Percentiles rank a stretch among this genome's conserved stretches.
Conservation (phyloP, 2,113 vertebrate species). For the Heteronetta atricapilla region DNA sequence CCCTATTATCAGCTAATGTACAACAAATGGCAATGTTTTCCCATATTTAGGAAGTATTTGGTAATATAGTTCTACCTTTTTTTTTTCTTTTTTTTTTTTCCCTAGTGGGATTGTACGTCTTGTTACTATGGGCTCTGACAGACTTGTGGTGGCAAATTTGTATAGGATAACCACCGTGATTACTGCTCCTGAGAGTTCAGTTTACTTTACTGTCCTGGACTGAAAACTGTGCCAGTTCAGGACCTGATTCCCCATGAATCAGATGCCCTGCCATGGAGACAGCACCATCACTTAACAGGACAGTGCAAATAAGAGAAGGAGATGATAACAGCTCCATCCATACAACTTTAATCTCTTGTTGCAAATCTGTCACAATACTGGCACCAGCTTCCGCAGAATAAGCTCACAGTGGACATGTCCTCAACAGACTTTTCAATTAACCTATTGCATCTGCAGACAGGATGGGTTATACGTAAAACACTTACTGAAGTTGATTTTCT, state of each 20-base stretch:
- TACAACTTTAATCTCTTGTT: background rate
- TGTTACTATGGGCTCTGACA: background rate
- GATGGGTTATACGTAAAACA: background rate
- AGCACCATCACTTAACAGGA: conserved; percentile 3
- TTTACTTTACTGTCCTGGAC: background rate
- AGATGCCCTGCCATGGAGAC: background rate
- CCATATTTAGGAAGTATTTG: background rate
- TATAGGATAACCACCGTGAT: background rate
- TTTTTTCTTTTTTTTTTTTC: background rate
- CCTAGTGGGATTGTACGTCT: background rate
- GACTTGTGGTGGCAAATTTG: background rate
- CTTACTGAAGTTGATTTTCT: background rate
- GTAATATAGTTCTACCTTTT: background rate
- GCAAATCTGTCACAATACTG: conserved; percentile 23
- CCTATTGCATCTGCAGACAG: background rate
- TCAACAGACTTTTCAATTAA: background rate
- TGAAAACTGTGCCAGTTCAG: background rate
- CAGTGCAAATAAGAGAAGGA: background rate
- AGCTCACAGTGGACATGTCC: background rate
- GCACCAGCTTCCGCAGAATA: background rate
- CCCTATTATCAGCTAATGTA: background rate
- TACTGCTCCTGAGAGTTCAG: background rate
- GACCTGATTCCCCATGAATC: background rate
- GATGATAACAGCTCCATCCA: conserved; percentile 6
- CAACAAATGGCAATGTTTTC: background rate